Percentiles rank a stretch among this genome's conserved stretches.
Conservation (phyloP, 2,113 vertebrate genomes). For the Zosterops borbonicus region DNA sequence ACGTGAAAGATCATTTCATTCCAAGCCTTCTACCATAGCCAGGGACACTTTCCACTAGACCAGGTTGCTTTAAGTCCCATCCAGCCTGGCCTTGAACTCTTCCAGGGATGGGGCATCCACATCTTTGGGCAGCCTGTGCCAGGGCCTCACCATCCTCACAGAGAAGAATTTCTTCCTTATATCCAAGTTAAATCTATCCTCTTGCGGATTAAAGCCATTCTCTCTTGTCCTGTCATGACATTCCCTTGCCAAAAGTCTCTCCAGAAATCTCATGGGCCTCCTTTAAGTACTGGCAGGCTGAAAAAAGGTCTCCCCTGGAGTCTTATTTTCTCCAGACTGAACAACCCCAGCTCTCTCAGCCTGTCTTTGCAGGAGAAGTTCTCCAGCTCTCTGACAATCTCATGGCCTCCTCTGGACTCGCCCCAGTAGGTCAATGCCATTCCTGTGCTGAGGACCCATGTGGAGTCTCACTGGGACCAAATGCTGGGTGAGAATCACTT, state of each 20-base stretch:
- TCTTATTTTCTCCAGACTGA: background rate
- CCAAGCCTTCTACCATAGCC: background rate
- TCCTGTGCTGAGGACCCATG: background rate
- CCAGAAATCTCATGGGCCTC: background rate
- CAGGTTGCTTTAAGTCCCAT: background rate
- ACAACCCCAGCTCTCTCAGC: background rate
- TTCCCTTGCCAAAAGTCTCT: background rate
- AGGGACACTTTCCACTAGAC: background rate
- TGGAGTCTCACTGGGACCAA: background rate
- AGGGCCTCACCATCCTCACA: background rate
- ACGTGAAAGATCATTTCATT: background rate
- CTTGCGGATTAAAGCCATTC: background rate
- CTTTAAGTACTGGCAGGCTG: background rate
- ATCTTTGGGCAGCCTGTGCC: background rate
- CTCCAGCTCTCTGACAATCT: background rate
- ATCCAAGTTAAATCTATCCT: background rate
- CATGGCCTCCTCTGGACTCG: background rate
- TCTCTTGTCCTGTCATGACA: background rate
- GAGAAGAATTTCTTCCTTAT: background rate
- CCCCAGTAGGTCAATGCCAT: background rate
- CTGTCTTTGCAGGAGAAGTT: background rate
- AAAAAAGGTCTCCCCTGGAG: background rate
- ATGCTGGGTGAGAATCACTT: background rate
- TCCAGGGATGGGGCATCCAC: background rate
- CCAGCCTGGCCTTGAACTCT: background rate